phyloP scores from a whole-genome alignment of 2,797 vertebrate genomes.

The Malurus splendens region DNA sequence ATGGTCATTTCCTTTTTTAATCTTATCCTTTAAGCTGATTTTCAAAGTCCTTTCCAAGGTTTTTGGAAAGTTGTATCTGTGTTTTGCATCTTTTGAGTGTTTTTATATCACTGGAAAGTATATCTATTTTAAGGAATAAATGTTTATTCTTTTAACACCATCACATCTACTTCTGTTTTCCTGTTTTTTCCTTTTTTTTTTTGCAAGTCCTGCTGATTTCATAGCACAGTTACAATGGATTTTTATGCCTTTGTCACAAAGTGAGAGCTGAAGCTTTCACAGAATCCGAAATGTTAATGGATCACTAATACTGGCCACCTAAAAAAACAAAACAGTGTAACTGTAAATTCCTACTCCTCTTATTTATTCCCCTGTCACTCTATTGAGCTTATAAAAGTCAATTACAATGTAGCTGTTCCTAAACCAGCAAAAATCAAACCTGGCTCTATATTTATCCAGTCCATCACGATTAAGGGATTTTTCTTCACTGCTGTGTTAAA shows the following conservation, averaged over 20 bases:
- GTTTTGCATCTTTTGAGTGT: background rate
- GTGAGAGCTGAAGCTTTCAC: background rate
- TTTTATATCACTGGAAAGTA: background rate
- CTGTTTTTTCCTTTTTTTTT: no score
- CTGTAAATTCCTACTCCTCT: background rate
- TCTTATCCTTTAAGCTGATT: slow-evolving; percentile 1
- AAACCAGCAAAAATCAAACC: background rate
- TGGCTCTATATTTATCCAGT: background rate
- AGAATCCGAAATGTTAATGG: background rate
- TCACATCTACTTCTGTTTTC: background rate
- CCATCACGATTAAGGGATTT: background rate
- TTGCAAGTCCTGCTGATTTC: background rate
- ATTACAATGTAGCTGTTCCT: background rate
- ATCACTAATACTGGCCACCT: background rate
- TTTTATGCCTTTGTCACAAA: background rate
- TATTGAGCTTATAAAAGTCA: background rate
- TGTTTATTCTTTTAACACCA: background rate
- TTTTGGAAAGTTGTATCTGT: background rate
- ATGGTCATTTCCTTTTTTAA: background rate
- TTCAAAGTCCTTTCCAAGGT: slow-evolving; percentile 9
- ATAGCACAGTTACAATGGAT: background rate
- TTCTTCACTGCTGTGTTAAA: background rate
- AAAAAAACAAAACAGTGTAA: background rate
- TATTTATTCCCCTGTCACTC: background rate
- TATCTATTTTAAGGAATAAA: background rate